Percentiles rank a stretch among this genome's conserved stretches.
Conservation (phyloP, 1,140 invertebrate genomes). For the Listronotus oregonensis region DNA sequence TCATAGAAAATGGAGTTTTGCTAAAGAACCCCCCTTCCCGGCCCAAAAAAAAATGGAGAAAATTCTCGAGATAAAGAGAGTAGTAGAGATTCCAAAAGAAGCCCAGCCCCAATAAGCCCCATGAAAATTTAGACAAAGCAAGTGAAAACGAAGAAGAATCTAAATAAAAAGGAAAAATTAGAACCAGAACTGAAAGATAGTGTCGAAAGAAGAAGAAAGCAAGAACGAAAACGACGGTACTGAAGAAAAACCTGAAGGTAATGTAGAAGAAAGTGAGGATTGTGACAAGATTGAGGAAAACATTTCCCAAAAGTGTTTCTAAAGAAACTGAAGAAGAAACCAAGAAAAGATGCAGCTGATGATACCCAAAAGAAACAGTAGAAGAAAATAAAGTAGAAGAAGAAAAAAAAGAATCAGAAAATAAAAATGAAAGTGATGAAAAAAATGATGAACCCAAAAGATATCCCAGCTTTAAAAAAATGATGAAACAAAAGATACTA, state of each 20-base stretch:
- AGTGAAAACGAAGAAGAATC: not conserved
- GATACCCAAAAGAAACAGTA: not conserved
- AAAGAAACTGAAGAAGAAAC: not conserved
- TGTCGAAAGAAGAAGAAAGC: constrained; percentile 2
- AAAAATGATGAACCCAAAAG: constrained; percentile 10
- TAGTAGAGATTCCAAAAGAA: not conserved
- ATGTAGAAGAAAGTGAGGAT: not conserved
- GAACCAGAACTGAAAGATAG: not conserved
- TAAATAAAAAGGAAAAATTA: not conserved
- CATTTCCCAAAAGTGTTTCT: no score
- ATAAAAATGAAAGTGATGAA: constrained; percentile 4
- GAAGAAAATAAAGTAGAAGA: not conserved
- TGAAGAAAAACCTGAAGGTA: not conserved
- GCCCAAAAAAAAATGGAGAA: not conserved
- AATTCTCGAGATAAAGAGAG: constrained; percentile 2
- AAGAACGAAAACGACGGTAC: not conserved
- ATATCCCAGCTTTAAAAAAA: not conserved
- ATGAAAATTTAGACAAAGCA: constrained; percentile 3
- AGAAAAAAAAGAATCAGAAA: not conserved
- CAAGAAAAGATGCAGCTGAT: not conserved
- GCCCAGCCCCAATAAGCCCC: constrained; percentile 2
- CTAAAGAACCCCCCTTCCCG: not conserved
- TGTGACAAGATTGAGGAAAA: no score
- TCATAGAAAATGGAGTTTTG: not conserved
- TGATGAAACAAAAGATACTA: not conserved